These are phyloP conservation scores for Anthonomus grandis DNA, from an alignment of 1,140 invertebrate species.

Conservation along the genomic window DNA sequence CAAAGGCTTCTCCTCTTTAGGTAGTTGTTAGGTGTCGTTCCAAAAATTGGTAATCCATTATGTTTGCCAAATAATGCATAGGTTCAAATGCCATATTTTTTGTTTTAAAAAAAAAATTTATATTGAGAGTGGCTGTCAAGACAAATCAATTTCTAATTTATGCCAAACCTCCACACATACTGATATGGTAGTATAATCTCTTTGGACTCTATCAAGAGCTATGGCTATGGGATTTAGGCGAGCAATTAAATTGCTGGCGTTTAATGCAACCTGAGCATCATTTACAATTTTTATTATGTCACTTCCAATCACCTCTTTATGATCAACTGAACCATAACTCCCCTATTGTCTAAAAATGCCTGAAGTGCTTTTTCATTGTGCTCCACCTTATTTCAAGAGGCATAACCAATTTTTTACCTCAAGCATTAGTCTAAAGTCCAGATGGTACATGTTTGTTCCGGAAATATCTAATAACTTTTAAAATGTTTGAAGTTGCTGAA, in stretches of 20 bases:
- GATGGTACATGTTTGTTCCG: conserved; percentile 6
- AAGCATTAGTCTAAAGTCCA: background rate
- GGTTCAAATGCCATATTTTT: background rate
- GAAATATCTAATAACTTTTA: too few relatives aligned
- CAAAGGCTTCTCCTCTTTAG: background rate
- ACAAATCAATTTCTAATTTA: background rate
- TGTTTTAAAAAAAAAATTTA: background rate
- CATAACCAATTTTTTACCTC: conserved; percentile 9
- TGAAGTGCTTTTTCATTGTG: conserved; percentile 12
- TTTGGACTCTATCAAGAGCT: too few relatives aligned
- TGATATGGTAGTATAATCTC: background rate
- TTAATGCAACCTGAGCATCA: background rate
- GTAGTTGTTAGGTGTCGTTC: background rate
- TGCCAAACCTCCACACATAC: background rate
- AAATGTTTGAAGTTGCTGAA: background rate
- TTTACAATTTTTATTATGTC: background rate
- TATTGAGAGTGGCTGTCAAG: background rate
- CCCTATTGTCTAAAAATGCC: conserved; percentile 6
- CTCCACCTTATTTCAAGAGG: conserved; percentile 6
- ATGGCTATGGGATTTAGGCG: background rate
- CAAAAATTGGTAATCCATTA: too few relatives aligned
- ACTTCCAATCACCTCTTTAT: conserved; percentile 17
- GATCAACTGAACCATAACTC: background rate
- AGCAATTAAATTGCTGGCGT: background rate
- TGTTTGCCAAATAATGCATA: too few relatives aligned